A percentile compares a stretch with the other conserved stretches of the same genome.
Evolutionary conservation across 2,888 invertebrate species (phyloP).

Genomic region (Melikaiella ostensackeni): DNA sequence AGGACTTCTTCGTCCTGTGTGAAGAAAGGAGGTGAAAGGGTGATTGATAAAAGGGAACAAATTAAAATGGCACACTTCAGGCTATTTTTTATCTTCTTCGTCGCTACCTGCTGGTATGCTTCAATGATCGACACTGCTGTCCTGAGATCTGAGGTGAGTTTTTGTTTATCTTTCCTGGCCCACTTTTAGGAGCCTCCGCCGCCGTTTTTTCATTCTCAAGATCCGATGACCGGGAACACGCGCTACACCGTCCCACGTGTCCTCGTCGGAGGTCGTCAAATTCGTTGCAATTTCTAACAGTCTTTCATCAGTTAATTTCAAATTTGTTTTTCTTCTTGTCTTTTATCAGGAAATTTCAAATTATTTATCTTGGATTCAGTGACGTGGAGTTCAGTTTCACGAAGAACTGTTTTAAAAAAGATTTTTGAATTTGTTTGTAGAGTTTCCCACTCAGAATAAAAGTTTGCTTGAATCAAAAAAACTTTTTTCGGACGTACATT

Average conservation of each 20-base stretch:
- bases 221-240: not conserved
- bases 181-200: not conserved
- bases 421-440: no score
- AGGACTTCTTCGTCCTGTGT: conserved; percentile 27
- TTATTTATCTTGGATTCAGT: no score
- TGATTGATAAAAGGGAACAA: conserved; percentile 6
- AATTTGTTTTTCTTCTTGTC: no score
- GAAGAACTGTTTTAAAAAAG: no score
- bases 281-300: not conserved
- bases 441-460: no score
- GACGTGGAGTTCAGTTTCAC: no score
- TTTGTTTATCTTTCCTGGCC: not conserved
- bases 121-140: conserved; percentile 62
- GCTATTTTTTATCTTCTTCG: conserved; percentile 52
- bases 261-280: conserved; percentile 18
- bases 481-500: no score
- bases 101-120: conserved; percentile 58
- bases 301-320: no score
- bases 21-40: conserved; percentile 27
- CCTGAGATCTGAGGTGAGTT: conserved; percentile 60
- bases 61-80: conserved; percentile 58
- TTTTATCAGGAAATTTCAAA: no score
- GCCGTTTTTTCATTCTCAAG: conserved; percentile 2
- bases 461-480: no score
- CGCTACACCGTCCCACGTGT: conserved; percentile 23